Conservation (phyloP, 2,888 invertebrate species). For the Campoplex nolae region DNA sequence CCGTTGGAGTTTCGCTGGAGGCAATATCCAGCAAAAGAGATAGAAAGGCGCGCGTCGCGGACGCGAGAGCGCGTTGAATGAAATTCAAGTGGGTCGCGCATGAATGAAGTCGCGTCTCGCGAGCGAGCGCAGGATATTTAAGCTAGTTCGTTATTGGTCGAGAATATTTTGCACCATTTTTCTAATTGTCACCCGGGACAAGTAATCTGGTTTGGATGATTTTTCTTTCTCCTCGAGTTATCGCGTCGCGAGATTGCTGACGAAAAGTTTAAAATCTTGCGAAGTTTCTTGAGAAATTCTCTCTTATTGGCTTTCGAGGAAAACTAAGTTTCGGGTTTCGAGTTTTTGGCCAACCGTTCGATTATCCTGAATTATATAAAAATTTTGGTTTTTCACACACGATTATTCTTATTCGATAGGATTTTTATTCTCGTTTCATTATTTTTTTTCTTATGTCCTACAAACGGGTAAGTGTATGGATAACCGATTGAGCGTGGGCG, state of each 20-base stretch:
- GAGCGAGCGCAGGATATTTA: constrained; percentile 34
- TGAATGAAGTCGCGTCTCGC: constrained; percentile 78
- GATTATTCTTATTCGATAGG: background rate
- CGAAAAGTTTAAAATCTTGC: background rate
- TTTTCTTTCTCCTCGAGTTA: background rate
- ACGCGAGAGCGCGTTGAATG: constrained; percentile 75
- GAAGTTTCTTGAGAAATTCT: background rate
- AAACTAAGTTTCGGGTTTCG: background rate
- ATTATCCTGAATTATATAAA: background rate
- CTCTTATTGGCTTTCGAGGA: background rate
- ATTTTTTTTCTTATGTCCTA: constrained; percentile 32
- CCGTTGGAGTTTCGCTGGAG: constrained; percentile 34
- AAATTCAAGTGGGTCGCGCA: constrained; percentile 80
- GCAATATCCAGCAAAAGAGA: constrained; percentile 55
- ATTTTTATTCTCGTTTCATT: background rate
- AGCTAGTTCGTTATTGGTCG: constrained; percentile 13
- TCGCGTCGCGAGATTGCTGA: background rate
- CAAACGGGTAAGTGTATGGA: constrained; percentile 40
- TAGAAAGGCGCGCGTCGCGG: constrained; percentile 75
- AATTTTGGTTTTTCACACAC: no score
- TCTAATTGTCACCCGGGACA: background rate
- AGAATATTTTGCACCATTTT: constrained; percentile 18
- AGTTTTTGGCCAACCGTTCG: background rate
- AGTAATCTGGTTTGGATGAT: background rate
- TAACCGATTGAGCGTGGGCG: constrained; percentile 75